Evolutionary conservation across 2,113 vertebrate genomes (phyloP).

Genomic region (Oreochromis niloticus): DNA sequence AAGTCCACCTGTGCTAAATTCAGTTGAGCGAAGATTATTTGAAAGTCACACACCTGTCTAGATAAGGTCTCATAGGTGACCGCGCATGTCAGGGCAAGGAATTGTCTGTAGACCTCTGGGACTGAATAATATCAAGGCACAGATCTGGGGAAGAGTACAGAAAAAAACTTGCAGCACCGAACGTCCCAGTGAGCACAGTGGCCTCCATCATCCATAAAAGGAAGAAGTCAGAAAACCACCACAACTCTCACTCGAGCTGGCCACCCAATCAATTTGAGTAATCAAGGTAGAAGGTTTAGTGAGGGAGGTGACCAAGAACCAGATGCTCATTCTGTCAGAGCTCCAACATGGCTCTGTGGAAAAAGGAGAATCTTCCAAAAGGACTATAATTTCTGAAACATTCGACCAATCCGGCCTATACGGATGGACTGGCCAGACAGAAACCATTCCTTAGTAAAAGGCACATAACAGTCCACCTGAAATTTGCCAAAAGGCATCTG

Average conservation of each 20-base stretch:
- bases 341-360: not conserved
- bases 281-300: not conserved
- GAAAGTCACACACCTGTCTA: rapidly evolving
- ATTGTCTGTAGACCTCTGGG: not conserved
- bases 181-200: not conserved
- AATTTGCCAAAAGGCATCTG: not conserved
- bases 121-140: rapidly evolving
- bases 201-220: not conserved
- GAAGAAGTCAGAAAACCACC: not conserved
- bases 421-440: not conserved
- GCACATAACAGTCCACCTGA: not conserved
- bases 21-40: not conserved
- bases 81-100: not conserved
- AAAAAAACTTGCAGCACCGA: not conserved
- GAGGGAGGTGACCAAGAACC: not conserved
- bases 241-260: not conserved
- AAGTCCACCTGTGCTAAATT: not conserved
- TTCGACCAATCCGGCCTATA: not conserved
- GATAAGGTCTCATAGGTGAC: not conserved
- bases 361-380: not conserved
- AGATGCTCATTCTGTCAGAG: not conserved
- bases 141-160: not conserved
- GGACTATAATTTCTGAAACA: not conserved
- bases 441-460: not conserved
- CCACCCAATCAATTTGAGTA: not conserved